Base-by-base conservation (phyloP, 2,888 invertebrate genomes). In the Punctoribates punctum region DNA sequence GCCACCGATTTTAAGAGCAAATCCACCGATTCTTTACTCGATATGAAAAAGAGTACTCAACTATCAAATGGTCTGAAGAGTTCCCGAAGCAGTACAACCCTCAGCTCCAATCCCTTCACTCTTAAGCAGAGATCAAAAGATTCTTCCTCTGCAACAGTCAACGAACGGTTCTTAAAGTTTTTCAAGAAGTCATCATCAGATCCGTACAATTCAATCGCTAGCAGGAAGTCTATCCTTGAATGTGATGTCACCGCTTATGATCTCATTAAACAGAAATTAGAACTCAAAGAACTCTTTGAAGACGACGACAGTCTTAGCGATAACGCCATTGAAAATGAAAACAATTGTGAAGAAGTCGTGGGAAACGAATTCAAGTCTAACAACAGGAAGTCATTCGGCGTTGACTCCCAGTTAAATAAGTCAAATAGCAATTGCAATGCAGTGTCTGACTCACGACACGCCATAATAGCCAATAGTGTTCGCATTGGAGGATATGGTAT, bases 191-290 rank as follows among this genome's bases (percentile, higher is more conserved):
- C 54, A 20, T 54, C 73, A 3, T 6, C 34, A 5, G 73, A 73
- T 57, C 27, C 54, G 20, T 73, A 25, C 27, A 73, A 57, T 54
- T 73, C 73, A 15, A 29, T 73, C 17, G 73, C 73, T 6, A 51
- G 51, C 6, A 73, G 80, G 73, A 79, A 79, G 77, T 80, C 80
- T 5, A 80, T 80, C 29, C 75, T 80, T 13, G 80, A 80, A 70
- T 80, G 80, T 62, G 79, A 80, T 46, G 77, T 80, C n/a, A 80
- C 79, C 38, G 60, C 77, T 17, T 77, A 77, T 46, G 77, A 77
- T 34, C 74, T 77, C 38, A 51, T 77, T 11, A 23, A 60, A 62
- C 57, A 34, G 20, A 34, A 27, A 20, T 20, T 38, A 42, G 34
- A 42, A 23, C 46, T 42, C n/a, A n/a, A n/a, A 46, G 20, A 38